A percentile compares a stretch with the other conserved stretches of the same genome.
Conservation (phyloP, 2,888 invertebrate species). For the Litoditis marina region DNA sequence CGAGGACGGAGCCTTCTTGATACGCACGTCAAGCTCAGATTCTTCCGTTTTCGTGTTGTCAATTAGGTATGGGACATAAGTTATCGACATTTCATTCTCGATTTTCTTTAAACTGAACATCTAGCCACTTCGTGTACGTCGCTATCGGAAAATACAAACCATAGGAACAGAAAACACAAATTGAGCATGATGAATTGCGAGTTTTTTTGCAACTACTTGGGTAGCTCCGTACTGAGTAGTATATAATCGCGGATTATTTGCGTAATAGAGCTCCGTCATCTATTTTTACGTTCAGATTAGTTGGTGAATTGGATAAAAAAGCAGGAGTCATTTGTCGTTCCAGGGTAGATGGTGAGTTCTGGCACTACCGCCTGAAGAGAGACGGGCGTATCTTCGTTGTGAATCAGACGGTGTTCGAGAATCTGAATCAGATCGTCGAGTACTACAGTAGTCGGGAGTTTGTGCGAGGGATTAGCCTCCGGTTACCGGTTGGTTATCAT, state of each 20-base stretch:
- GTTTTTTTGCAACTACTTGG: too few relatives aligned
- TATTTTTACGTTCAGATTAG: too few relatives aligned
- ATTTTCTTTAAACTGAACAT: neutral
- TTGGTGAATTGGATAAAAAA: too few relatives aligned
- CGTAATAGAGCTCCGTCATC: too few relatives aligned
- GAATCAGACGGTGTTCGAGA: slow-evolving; percentile 83
- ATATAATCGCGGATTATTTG: too few relatives aligned
- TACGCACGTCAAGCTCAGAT: slow-evolving; percentile 85
- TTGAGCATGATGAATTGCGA: too few relatives aligned
- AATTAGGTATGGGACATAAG: slow-evolving; percentile 72
- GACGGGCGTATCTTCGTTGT: slow-evolving; percentile 62
- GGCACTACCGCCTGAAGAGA: slow-evolving; percentile 89
- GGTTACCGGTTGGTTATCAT: slow-evolving; percentile 63
- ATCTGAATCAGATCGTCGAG: slow-evolving; percentile 84
- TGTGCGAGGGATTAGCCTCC: slow-evolving; percentile 84
- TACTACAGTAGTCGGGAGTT: slow-evolving; percentile 87
- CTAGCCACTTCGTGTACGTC: neutral
- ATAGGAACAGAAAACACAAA: too few relatives aligned
- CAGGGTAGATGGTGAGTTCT: slow-evolving; percentile 87
- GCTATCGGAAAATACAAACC: too few relatives aligned
- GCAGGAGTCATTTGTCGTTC: slow-evolving; percentile 1
- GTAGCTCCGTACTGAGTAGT: too few relatives aligned
- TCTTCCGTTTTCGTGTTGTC: slow-evolving; percentile 85
- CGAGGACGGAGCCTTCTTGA: slow-evolving; percentile 88
- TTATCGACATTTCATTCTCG: neutral